Percentiles rank a stretch among this genome's conserved stretches.
Evolutionary conservation across 2,113 vertebrate genomes (phyloP).

Genomic region (Rhodinocichla rosea): DNA sequence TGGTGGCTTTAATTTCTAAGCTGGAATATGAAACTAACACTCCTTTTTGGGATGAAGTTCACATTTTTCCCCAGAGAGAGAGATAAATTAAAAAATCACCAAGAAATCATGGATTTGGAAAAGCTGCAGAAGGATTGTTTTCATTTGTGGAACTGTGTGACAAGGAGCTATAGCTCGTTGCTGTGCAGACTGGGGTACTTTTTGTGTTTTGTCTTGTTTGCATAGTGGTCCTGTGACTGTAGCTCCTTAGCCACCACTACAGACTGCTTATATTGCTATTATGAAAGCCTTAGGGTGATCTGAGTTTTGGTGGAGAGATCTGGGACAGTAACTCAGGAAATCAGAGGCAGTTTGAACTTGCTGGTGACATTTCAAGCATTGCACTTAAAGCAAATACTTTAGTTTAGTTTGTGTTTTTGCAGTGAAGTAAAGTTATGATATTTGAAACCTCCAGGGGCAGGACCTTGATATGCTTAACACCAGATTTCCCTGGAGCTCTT

Average conservation of each 20-base stretch:
- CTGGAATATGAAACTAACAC: accelerated
- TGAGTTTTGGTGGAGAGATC: not conserved
- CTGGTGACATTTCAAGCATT: not conserved
- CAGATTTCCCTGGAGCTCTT: not conserved
- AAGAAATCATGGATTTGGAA: not conserved
- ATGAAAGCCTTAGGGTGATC: not conserved
- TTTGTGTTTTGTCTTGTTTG: not conserved
- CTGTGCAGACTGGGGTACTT: not conserved
- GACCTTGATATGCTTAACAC: accelerated
- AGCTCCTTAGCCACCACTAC: not conserved
- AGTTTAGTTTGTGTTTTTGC: not conserved
- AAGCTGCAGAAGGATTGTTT: not conserved
- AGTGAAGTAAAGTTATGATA: not conserved
- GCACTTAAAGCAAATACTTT: not conserved
- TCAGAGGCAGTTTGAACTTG: not conserved
- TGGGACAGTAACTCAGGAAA: not conserved
- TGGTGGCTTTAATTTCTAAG: not conserved
- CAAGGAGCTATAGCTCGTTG: not conserved
- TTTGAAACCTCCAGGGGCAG: not conserved
- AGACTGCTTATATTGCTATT: not conserved
- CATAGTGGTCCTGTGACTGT: not conserved
- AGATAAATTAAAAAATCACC: not conserved
- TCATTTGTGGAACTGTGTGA: not conserved
- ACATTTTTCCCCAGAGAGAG: not conserved
- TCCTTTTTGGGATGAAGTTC: not conserved